Percentiles rank a stretch among this genome's conserved stretches.
These are phyloP conservation scores for Halictus rubicundus DNA, from an alignment of 1,140 invertebrate species.

Conservation along the genomic window DNA sequence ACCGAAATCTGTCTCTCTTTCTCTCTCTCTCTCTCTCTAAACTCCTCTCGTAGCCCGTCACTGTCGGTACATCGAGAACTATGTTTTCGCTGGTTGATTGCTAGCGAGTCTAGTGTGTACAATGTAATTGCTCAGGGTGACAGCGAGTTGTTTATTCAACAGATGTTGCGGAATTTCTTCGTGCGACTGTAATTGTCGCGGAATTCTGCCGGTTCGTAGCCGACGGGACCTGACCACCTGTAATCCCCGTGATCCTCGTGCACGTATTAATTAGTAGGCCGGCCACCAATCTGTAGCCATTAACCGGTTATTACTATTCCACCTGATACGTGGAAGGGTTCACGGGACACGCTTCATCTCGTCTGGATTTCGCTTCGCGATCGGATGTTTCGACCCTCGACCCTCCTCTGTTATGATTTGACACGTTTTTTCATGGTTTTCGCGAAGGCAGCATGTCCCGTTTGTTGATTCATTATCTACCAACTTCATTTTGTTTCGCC, in stretches of 20 bases:
- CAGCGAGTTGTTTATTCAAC: not conserved
- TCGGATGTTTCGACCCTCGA: too few species aligned
- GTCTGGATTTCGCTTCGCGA: not conserved
- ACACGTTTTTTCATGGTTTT: too few species aligned
- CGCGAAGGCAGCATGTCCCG: too few species aligned
- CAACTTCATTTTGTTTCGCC: too few species aligned
- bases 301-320: constrained; percentile 67
- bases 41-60: not conserved
- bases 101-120: too few species aligned
- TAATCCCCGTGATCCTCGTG: constrained; percentile 59
- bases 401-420: too few species aligned
- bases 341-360: too few species aligned
- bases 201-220: not conserved
- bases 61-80: too few species aligned
- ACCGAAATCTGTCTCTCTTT: constrained; percentile 40
- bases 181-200: not conserved
- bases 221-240: constrained; percentile 18
- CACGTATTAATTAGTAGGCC: constrained; percentile 62
- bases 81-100: too few species aligned
- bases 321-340: constrained; percentile 9
- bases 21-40: constrained; percentile 15
- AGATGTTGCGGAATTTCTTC: not conserved
- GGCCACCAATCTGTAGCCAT: constrained; percentile 64
- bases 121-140: too few species aligned
- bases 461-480: too few species aligned